Evolutionary conservation across 2,797 vertebrate genomes (phyloP).

Genomic region (Babyrousa celebensis): DNA sequence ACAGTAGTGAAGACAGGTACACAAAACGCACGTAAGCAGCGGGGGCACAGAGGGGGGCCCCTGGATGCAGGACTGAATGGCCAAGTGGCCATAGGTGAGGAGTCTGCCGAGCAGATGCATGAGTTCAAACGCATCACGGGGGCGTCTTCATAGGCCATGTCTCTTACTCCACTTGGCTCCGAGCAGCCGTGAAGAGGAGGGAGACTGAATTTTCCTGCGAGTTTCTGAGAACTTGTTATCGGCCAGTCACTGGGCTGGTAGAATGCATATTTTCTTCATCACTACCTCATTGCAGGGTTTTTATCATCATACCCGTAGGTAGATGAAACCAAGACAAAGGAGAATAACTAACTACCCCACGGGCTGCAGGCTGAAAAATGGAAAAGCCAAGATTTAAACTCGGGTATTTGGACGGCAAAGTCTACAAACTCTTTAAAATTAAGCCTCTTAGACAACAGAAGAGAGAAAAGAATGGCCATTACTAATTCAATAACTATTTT

Average conservation of each 20-base stretch:
- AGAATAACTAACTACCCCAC: background rate
- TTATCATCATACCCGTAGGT: background rate
- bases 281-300: background rate
- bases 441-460: background rate
- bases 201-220: background rate
- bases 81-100: background rate
- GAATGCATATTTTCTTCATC: background rate
- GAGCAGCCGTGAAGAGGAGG: background rate
- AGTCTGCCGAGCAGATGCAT: slow-evolving; percentile 12
- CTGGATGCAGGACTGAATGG: background rate
- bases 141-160: background rate
- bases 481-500: background rate
- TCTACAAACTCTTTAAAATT: slow-evolving; percentile 6
- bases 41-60: background rate
- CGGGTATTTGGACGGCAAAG: background rate
- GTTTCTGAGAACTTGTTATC: slow-evolving; percentile 3
- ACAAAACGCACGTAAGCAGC: slow-evolving; percentile 1
- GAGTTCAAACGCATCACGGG: background rate
- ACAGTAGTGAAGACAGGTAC: background rate
- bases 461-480: background rate
- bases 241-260: background rate
- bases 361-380: background rate
- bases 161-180: slow-evolving; percentile 26
- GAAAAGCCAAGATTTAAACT: slow-evolving; percentile 39
- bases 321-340: slow-evolving; percentile 16